Conservation (phyloP, 2,113 vertebrate genomes). For the Dryoscopus gambensis region DNA sequence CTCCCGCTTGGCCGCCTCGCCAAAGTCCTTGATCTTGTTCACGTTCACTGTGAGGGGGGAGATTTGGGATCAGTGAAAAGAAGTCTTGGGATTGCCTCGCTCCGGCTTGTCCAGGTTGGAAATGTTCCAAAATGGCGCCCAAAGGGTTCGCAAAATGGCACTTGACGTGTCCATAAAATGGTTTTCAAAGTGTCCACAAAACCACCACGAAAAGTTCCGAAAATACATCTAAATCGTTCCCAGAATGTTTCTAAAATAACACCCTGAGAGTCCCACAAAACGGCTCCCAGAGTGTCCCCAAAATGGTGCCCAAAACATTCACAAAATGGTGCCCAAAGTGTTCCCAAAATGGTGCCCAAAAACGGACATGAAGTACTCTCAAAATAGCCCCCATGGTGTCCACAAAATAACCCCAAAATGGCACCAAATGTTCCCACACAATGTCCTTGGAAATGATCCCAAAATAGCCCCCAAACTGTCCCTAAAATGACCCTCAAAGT, state of each 20-base stretch:
- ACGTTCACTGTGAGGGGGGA: constrained; percentile 80
- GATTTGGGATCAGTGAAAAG: accelerated
- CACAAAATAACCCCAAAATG: background rate
- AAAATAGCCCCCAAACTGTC: background rate
- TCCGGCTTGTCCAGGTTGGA: accelerated
- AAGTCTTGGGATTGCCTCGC: accelerated
- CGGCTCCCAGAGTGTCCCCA: accelerated
- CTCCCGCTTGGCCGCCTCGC: constrained; percentile 91
- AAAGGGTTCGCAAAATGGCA: accelerated
- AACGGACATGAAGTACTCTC: background rate
- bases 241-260: background rate
- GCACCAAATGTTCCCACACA: no score
- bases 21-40: constrained; percentile 96
- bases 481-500: background rate
- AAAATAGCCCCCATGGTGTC: background rate
- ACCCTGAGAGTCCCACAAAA: background rate
- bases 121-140: background rate
- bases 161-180: background rate
- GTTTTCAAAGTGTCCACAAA: no score
- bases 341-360: accelerated
- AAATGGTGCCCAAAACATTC: background rate
- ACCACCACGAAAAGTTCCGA: background rate
- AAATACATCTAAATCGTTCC: background rate
- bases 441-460: background rate
- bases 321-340: accelerated